Evolutionary conservation across 2,888 invertebrate species (phyloP).

Genomic region (Ligdia adustata): DNA sequence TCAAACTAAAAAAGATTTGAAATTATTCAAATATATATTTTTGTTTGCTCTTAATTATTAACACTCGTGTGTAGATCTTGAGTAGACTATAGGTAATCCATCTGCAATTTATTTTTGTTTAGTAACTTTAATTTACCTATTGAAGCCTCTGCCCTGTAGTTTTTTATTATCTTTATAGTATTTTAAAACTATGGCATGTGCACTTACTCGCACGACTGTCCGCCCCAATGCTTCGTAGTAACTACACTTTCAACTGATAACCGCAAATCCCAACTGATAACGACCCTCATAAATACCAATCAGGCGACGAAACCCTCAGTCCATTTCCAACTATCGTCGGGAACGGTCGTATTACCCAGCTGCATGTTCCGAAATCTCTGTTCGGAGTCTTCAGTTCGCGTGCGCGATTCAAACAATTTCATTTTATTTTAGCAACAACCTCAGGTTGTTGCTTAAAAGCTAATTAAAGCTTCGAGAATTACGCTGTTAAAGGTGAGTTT

Average conservation of each 20-base stretch:
- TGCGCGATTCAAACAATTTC: constrained; percentile 34
- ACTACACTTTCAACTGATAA: constrained; percentile 50
- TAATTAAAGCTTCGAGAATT: constrained; percentile 86
- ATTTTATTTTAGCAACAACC: constrained; percentile 76
- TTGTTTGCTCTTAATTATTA: too few species aligned
- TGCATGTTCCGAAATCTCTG: constrained; percentile 45
- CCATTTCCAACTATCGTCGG: constrained; percentile 47
- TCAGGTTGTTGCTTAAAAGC: constrained; percentile 79
- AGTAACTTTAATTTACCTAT: too few species aligned
- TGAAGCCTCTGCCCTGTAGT: too few species aligned
- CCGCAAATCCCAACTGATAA: constrained; percentile 61
- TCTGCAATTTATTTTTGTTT: too few species aligned
- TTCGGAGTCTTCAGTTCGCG: constrained; percentile 41
- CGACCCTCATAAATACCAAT: constrained; percentile 58
- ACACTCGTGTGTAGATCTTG: too few species aligned
- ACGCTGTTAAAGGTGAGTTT: constrained; percentile 81
- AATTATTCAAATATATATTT: too few species aligned
- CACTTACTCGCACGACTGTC: constrained; percentile 28
- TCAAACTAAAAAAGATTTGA: too few species aligned
- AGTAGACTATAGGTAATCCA: too few species aligned
- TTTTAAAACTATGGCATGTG: too few species aligned
- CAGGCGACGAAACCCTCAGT: constrained; percentile 53
- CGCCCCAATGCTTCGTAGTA: constrained; percentile 43
- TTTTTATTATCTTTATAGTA: too few species aligned
- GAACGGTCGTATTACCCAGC: constrained; percentile 40